A percentile compares a stretch with the other conserved stretches of the same genome.
These are phyloP conservation scores for Aphyosemion australe DNA, from an alignment of 2,113 vertebrate species.

Conservation along the genomic window DNA sequence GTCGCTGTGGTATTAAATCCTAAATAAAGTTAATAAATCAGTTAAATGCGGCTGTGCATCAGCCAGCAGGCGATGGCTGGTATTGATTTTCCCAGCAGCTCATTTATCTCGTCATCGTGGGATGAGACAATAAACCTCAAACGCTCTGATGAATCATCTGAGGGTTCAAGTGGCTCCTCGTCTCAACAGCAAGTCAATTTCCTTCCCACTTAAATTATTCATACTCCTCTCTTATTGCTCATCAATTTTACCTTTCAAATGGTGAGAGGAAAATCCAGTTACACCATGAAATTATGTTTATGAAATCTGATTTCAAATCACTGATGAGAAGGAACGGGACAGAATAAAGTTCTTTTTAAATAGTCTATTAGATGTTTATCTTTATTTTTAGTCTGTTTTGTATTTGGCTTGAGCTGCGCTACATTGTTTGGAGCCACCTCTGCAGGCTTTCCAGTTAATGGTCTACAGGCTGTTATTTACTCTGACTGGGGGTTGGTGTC, in stretches of 20 bases:
- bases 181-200: not conserved
- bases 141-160: not conserved
- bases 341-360: too few species aligned
- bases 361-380: too few species aligned
- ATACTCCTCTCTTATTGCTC: not conserved
- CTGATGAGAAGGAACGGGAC: too few species aligned
- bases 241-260: not conserved
- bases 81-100: not conserved
- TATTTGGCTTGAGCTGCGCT: not conserved
- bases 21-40: too few species aligned
- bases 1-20: too few species aligned
- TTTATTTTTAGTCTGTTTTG: too few species aligned
- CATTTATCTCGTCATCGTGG: not conserved
- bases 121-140: not conserved
- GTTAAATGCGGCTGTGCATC: not conserved
- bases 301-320: too few species aligned
- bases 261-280: not conserved
- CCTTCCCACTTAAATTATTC: not conserved
- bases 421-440: not conserved
- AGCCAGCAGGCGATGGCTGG: not conserved
- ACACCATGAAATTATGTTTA: too few species aligned
- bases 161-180: not conserved
- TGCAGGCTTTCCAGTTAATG: not conserved
- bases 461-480: not conserved
- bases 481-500: not conserved